These are phyloP conservation scores for Bimastos eiseni DNA, from an alignment of 2,888 invertebrate species.

Conservation along the genomic window DNA sequence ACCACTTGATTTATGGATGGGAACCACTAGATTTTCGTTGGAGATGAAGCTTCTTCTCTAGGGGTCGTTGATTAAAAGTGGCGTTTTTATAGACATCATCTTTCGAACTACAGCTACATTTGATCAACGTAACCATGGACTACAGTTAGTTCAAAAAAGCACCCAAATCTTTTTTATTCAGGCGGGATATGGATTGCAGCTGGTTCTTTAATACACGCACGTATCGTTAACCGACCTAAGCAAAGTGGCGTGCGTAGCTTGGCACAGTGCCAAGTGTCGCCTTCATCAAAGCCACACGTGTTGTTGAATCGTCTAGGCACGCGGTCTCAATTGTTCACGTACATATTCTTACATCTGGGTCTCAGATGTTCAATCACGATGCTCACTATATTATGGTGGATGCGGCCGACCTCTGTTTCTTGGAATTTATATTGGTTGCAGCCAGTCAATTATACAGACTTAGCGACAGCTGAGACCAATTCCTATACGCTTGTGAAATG, in stretches of 20 bases:
- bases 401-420: not conserved
- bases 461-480: not conserved
- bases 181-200: too few relatives aligned
- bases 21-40: too few relatives aligned
- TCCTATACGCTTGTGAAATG: not conserved
- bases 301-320: not conserved
- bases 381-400: not conserved
- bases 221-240: not conserved
- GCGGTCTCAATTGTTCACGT: not conserved
- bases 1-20: too few relatives aligned
- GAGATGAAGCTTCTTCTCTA: too few relatives aligned
- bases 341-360: not conserved
- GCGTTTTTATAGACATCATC: too few relatives aligned
- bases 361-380: not conserved
- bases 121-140: too few relatives aligned
- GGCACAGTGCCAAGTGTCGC: not conserved
- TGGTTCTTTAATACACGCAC: too few relatives aligned
- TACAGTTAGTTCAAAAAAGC: too few relatives aligned
- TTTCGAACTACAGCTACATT: too few relatives aligned
- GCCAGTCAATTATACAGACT: not conserved
- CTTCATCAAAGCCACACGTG: not conserved
- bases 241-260: not conserved
- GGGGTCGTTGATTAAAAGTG: too few relatives aligned
- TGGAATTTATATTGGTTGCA: not conserved
- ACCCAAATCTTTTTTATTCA: too few relatives aligned